phyloP scores from a whole-genome alignment of 2,113 vertebrate genomes.

The Centropus unirufus region DNA sequence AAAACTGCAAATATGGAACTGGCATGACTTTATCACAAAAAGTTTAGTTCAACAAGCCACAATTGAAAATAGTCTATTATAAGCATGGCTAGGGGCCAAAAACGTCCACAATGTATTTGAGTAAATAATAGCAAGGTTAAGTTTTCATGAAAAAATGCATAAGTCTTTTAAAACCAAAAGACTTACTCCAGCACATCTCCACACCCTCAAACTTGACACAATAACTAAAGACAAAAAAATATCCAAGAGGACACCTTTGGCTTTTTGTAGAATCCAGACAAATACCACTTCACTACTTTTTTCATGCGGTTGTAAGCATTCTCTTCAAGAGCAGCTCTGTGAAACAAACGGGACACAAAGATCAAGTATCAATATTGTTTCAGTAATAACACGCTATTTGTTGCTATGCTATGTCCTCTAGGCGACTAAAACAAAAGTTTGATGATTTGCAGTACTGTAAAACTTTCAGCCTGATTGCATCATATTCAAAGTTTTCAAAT shows the following conservation, averaged over 20 bases:
- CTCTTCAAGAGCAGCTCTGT: constrained; percentile 93
- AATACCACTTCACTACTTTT: constrained; percentile 99
- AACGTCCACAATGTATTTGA: not conserved
- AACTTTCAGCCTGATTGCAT: not conserved
- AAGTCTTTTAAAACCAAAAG: not conserved
- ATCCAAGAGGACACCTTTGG: constrained; percentile 84
- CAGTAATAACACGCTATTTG: not conserved
- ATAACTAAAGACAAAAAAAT: constrained; percentile 1
- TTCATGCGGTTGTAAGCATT: constrained; percentile 96
- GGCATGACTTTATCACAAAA: not conserved
- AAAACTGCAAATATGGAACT: not conserved
- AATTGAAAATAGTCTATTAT: not conserved
- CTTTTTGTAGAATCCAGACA: constrained; percentile 99
- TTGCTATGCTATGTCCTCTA: not conserved
- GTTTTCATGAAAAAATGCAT: not conserved
- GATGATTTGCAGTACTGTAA: not conserved
- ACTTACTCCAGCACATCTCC: not conserved
- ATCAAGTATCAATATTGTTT: not conserved
- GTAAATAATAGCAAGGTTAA: not conserved
- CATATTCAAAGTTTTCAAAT: not conserved
- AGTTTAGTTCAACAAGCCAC: not conserved
- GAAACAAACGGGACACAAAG: constrained; percentile 22
- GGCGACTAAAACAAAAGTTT: not conserved
- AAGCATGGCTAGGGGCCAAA: not conserved
- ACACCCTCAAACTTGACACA: not conserved